Base-by-base conservation (phyloP, 2,888 invertebrate genomes). In the Lacanobia oleracea region DNA sequence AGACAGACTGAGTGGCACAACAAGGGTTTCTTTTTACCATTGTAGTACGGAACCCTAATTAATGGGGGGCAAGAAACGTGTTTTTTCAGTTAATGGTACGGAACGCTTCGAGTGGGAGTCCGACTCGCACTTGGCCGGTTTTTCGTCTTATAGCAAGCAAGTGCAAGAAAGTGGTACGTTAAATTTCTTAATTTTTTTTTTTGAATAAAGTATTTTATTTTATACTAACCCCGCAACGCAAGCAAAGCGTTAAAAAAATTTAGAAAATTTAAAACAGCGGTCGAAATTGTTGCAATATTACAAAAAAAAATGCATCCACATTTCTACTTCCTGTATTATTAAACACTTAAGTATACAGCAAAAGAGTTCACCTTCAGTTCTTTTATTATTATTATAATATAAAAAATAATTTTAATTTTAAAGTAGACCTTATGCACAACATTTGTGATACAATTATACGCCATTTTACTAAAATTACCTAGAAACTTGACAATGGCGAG, bases 401-500 rank as follows among this genome's bases (percentile, higher is more conserved):
- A 82, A 82, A 85, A 83, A 86, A 84, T 82, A 73, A 88, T 86
- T 88, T 83, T 85, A 85, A 90, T 86, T 86, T 84, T 37, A 85
- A 86, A 82, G 84, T 63, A 87, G 82, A 84, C 84, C 87, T 88
- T 87, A 87, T 67, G 77, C 77, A 81, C 85, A 83, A 79, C 82
- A 70, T 87, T 87, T 72, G 85, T 89, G 77, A 83, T 88, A 87
- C 84, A 78, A 89, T 91, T 88, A 88, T 87, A 81, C 76, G 72
- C 82, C 67, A 87, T 87, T 89, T 89, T 89, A 86, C 83, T 86
- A 90, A 87, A 88, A 81, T 83, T 84, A 81, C 81, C 87, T 91
- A 83, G 83, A 85, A 85, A 87, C 90, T 91, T 91, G 91, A 89
- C 91, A 92, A 90, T 89, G 81, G 88, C 88, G 88, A 91, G 91